phyloP scores from a whole-genome alignment of 2,797 vertebrate species.

The Chiloscyllium punctatum region DNA sequence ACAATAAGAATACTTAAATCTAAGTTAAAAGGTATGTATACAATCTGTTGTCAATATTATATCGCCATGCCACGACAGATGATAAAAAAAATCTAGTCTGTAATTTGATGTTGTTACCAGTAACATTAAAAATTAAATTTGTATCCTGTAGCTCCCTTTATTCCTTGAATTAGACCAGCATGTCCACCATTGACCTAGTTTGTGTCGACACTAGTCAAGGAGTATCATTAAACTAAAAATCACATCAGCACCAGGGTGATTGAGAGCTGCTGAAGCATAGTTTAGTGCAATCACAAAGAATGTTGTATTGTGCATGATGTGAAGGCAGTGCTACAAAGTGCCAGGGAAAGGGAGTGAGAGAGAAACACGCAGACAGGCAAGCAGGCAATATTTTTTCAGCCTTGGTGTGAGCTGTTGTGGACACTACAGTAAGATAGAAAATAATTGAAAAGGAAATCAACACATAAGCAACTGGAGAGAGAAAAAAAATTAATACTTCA shows the following conservation, averaged over 20 bases:
- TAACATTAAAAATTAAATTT: background rate
- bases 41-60: background rate
- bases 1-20: background rate
- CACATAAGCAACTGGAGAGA: background rate
- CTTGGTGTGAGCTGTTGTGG: background rate
- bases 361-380: background rate
- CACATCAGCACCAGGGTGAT: background rate
- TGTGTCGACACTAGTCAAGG: background rate
- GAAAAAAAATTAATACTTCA: background rate
- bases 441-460: background rate
- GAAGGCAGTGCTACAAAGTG: background rate
- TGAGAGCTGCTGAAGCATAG: conserved; percentile 19
- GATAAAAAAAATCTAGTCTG: background rate
- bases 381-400: background rate
- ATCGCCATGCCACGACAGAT: background rate
- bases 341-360: background rate
- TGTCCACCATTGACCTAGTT: background rate
- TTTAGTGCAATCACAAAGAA: background rate
- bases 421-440: background rate
- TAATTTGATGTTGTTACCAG: background rate
- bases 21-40: background rate
- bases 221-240: conserved; percentile 19
- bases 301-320: background rate
- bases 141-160: conserved; percentile 3
- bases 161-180: background rate